These are phyloP conservation scores for Parnassius smintheus DNA, from an alignment of 2,888 invertebrate genomes.

Conservation along the genomic window DNA sequence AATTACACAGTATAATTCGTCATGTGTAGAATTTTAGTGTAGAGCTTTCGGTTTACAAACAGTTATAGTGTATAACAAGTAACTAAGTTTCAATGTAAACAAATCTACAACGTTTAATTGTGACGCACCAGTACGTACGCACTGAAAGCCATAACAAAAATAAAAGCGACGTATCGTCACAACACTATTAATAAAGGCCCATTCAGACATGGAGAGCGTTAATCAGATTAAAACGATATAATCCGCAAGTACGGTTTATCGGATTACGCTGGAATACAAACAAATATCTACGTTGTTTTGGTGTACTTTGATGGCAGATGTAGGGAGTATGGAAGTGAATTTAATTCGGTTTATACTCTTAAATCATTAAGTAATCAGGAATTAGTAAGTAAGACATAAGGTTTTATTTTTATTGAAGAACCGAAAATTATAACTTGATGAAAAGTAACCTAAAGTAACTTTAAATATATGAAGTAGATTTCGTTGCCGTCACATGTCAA, in stretches of 20 bases:
- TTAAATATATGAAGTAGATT: no score
- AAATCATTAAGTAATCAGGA: no score
- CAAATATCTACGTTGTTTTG: slow-evolving; percentile 28
- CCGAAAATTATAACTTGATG: no score
- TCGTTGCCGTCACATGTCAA: no score
- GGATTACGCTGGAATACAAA: slow-evolving; percentile 39
- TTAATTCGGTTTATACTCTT: neutral
- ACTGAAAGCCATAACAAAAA: slow-evolving; percentile 17
- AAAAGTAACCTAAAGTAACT: no score
- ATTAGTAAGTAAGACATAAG: no score
- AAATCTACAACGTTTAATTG: slow-evolving; percentile 1
- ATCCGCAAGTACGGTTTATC: slow-evolving; percentile 38
- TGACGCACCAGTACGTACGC: neutral
- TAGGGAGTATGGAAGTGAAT: slow-evolving; percentile 7
- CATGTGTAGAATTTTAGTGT: neutral
- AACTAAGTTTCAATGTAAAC: slow-evolving; percentile 5
- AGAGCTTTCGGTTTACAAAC: neutral
- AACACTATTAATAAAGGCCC: slow-evolving; percentile 27
- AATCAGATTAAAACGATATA: slow-evolving; percentile 39
- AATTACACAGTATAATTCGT: no score
- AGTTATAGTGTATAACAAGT: neutral
- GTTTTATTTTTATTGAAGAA: no score
- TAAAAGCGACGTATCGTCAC: slow-evolving; percentile 18
- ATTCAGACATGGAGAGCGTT: slow-evolving; percentile 21
- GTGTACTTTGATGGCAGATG: slow-evolving; percentile 4